Evolutionary conservation across 1,140 invertebrate species (phyloP).

Genomic region (Rhopalosiphum padi): DNA sequence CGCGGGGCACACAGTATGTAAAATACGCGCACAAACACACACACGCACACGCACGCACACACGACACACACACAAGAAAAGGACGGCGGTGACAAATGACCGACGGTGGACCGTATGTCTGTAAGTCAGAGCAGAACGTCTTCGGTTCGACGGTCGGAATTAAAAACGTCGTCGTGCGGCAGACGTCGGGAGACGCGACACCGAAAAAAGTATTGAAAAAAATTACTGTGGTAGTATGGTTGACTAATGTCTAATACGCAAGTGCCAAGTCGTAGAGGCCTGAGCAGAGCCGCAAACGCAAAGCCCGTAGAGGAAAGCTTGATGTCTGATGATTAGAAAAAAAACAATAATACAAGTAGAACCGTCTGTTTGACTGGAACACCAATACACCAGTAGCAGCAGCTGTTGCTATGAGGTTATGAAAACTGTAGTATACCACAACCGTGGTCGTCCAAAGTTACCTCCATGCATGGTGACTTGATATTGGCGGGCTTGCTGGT

Average conservation of each 20-base stretch:
- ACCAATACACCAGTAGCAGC: neutral
- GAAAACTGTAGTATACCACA: neutral
- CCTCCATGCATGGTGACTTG: neutral
- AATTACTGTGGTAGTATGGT: neutral
- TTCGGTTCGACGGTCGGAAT: neutral
- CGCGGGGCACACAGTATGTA: neutral
- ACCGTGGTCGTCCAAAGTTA: neutral
- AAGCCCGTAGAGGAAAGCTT: constrained; percentile 34
- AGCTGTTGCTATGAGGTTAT: constrained; percentile 56
- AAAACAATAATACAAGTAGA: constrained; percentile 41
- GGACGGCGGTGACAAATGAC: neutral
- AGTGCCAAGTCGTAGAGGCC: neutral
- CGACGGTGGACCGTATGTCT: neutral
- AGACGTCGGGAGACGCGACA: neutral
- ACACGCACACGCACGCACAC: neutral
- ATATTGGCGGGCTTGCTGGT: neutral
- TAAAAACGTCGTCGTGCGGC: neutral
- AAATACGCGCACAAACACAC: too few relatives aligned
- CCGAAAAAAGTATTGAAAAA: neutral
- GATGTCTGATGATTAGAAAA: constrained; percentile 40
- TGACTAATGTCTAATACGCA: neutral
- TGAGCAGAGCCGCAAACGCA: neutral
- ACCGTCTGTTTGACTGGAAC: constrained; percentile 42
- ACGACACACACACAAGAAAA: neutral
- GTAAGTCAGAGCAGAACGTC: neutral